Percentiles rank a stretch among this genome's conserved stretches.
Evolutionary conservation across 2,113 vertebrate species (phyloP).

Genomic region (Prietella phreatophila): DNA sequence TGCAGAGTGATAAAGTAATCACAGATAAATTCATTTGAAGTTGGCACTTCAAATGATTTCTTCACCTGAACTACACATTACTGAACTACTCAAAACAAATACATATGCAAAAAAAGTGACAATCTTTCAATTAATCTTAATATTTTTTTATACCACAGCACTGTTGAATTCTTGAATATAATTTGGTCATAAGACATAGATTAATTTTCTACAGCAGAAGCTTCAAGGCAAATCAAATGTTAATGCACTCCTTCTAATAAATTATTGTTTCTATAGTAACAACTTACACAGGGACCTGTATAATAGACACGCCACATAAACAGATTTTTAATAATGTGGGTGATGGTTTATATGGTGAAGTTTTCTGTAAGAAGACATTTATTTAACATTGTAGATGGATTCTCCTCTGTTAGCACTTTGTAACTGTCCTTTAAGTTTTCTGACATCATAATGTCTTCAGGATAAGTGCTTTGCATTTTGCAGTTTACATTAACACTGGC

Average conservation of each 20-base stretch:
- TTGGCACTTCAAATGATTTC: background rate
- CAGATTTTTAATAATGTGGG: background rate
- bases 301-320: background rate
- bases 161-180: background rate
- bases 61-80: background rate
- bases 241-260: background rate
- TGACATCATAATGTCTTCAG: background rate
- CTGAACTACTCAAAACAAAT: background rate
- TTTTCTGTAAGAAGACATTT: background rate
- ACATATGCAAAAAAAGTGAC: background rate
- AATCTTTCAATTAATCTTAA: background rate
- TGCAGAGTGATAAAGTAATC: constrained; percentile 22
- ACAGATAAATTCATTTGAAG: background rate
- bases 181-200: background rate
- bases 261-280: background rate
- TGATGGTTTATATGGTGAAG: background rate
- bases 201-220: background rate
- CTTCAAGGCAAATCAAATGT: background rate
- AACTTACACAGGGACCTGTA: background rate
- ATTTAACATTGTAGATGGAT: background rate
- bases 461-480: background rate
- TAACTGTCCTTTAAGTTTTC: background rate
- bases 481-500: background rate
- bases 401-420: background rate
- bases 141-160: background rate